These are phyloP conservation scores for Hypomecis punctinalis DNA, from an alignment of 2,888 invertebrate species.

Conservation along the genomic window DNA sequence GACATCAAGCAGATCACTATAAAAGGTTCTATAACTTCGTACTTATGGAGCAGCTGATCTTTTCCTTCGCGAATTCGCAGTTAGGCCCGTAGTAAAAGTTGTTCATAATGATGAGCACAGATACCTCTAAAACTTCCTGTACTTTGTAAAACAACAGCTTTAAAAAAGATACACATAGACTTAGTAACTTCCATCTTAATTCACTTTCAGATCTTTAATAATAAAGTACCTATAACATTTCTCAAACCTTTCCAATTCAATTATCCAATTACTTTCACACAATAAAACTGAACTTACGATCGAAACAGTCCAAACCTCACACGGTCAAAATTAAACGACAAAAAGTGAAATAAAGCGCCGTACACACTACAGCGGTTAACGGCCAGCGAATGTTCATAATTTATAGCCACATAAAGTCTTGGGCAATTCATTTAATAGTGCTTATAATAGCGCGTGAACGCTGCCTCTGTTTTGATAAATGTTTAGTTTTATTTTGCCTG, in stretches of 20 bases:
- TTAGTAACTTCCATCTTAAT: too few species aligned
- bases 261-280: constrained; percentile 21
- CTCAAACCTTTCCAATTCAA: constrained; percentile 10
- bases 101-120: too few species aligned
- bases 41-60: too few species aligned
- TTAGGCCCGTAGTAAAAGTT: too few species aligned
- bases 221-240: background rate
- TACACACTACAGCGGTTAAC: constrained; percentile 45
- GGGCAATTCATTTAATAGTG: constrained; percentile 54
- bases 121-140: too few species aligned
- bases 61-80: too few species aligned
- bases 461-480: constrained; percentile 59
- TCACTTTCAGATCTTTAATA: too few species aligned
- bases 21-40: too few species aligned
- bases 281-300: constrained; percentile 22
- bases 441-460: constrained; percentile 49
- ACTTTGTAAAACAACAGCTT: too few species aligned
- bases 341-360: constrained; percentile 37
- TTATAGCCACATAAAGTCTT: constrained; percentile 59
- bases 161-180: too few species aligned
- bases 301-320: constrained; percentile 26
- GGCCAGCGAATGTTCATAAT: constrained; percentile 57
- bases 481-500: constrained; percentile 59
- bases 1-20: too few species aligned
- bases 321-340: constrained; percentile 29